phyloP scores from a whole-genome alignment of 2,113 vertebrate species.

The Catagonus wagneri region DNA sequence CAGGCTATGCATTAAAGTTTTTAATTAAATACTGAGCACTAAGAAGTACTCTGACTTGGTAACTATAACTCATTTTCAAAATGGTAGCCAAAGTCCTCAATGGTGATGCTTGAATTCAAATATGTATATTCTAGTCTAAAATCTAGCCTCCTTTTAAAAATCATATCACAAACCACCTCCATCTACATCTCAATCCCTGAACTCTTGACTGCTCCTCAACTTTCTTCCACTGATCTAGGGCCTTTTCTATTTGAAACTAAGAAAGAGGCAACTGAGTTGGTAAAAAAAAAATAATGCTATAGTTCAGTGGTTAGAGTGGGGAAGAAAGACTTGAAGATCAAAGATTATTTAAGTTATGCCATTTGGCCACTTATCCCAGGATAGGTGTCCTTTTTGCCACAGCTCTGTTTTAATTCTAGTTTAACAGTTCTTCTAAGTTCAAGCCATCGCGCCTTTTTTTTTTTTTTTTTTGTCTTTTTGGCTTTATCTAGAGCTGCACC shows the following conservation, averaged over 20 bases:
- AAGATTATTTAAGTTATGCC: conserved; percentile 29
- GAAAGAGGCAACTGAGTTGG: not conserved
- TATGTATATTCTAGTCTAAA: not conserved
- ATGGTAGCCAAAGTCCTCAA: conserved; percentile 5
- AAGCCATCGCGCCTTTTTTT: too few relatives aligned
- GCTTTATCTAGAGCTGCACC: too few relatives aligned
- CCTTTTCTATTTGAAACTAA: not conserved
- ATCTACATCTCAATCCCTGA: not conserved
- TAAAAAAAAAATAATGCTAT: conserved; percentile 4
- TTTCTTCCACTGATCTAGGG: not conserved
- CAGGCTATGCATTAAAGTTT: not conserved
- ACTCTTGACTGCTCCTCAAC: not conserved
- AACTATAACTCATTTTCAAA: not conserved
- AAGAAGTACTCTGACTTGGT: conserved; percentile 15
- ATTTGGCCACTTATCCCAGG: conserved; percentile 11
- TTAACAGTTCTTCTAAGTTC: not conserved
- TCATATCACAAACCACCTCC: not conserved
- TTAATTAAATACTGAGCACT: conserved; percentile 19
- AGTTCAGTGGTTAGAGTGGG: not conserved
- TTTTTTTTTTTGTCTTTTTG: too few relatives aligned
- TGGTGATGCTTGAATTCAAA: conserved; percentile 30
- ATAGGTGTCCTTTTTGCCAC: not conserved
- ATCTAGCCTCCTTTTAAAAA: conserved; percentile 1
- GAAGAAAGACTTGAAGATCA: conserved; percentile 5
- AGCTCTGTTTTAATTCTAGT: conserved; percentile 1